Base-by-base conservation (phyloP, 92 coral and sea anemone genomes). In the Bergia puertoricense region DNA sequence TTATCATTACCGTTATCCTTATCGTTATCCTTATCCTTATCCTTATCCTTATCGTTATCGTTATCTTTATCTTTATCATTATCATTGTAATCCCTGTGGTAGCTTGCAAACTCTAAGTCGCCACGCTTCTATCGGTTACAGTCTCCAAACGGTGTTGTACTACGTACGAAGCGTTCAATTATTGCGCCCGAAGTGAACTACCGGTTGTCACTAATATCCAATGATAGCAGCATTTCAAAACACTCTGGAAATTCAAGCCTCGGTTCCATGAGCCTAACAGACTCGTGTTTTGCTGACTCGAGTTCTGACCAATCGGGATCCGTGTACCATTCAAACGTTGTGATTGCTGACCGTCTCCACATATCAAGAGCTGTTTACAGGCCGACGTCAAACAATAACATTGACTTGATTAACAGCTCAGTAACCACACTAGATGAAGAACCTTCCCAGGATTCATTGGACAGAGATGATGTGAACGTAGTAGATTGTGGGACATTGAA, bases 181-280 rank as follows among this genome's bases (percentile, higher is more conserved):
- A 22, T 86, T 45, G 62, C 85, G 5, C 79, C 88, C 42, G 90
- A 89, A n/a, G 98, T 88, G 81, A 86, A 89, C 88, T 88, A 93
- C 51, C 93, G 98, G 48, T 88, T 95, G 82, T 95, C 98, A 81
- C 83, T 95, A 88, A 80, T 95, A 43, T 95, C 98, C 59, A 95
- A 95, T 77, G 98, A 95, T 92, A 95, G 98, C 81, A 93, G 96
- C 42, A 86, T 93, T 11, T 95, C 94, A 4, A 90, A 90, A 38
- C 86, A 89, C 30, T 95, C 98, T 73, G 93, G 89, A 43, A 94
- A 93, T 71, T 95, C 98, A 39, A 95, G 98, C 85, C 80, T 93
- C 43, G 98, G 98, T 78, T 95, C 98, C 74, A 93, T 93, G 95
- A 93, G 96, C 3, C 86, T 93, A 85, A 92, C 91, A 41, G 98